Evolutionary conservation across 37 sponge, comb jelly and placozoan species (phyloP), one percentile per base, ranked within the genome.

Genomic region (Hexactinellida sp.): DNA sequence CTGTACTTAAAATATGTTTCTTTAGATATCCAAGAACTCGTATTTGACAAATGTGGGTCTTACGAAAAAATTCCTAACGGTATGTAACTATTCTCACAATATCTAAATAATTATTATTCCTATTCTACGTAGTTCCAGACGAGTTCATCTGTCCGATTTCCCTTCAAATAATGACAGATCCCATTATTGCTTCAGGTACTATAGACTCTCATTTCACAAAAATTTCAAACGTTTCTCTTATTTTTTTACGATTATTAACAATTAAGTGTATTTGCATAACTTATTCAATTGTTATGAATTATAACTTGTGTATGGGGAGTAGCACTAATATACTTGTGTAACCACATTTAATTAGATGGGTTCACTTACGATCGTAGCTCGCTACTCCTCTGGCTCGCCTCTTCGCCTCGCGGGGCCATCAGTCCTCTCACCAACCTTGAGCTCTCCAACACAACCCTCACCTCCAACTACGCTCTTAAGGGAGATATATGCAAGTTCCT

Each of bases 111-210:
- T 47, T 47, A 47, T 47, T 19, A 47, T 47, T 47, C 16, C 76
- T 25, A 7, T 28, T 63, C 30, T n/a, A 3, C 13, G 5, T 63
- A 63, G 76, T 63, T 32, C 76, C 76, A 23, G 3, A 10, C 28
- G 76, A 63, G 5, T 63, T 63, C 76, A 63, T 63, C 3, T 63
- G 76, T 63, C 76, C 76, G 3, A 63, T 63, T 63, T 63, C 76
- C 3, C 76, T 63, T 25, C 76, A 63, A 63, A 63, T 63, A 63
- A 63, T 63, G 76, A 63, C 76, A 5, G 76, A 63, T n/a, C 76
- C 76, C 13, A 23, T 63, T n/a, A 63, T 63, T n/a, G 13, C 34
- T 21, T 7, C 76, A 23, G 76, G 76, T 63, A 63, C 3, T 10
- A 41, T 41, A 41, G 10, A n/a, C n/a, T n/a, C n/a, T n/a, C n/a